Percentiles rank a stretch among this genome's conserved stretches.
phyloP scores from a whole-genome alignment of 2,888 invertebrate species.

The Chymomyza caudatula region DNA sequence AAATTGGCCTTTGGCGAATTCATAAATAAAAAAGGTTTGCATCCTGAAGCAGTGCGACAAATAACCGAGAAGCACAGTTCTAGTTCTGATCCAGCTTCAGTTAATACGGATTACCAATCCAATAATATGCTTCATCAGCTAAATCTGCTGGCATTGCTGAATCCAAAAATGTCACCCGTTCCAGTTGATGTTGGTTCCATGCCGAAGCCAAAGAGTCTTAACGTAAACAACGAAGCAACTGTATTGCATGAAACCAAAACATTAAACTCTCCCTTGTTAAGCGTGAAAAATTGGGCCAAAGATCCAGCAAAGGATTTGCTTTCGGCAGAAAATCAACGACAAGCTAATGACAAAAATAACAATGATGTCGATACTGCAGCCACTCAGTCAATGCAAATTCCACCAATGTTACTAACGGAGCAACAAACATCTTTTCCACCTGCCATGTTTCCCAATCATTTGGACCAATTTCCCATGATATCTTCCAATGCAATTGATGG shows the following conservation, averaged over 20 bases:
- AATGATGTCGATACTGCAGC: conserved; percentile 44
- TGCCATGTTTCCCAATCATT: conserved; percentile 46
- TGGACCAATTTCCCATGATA: conserved; percentile 31
- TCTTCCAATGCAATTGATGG: background rate
- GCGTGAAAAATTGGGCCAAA: conserved; percentile 76
- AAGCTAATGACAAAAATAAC: conserved; percentile 65
- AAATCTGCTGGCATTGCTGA: conserved; percentile 80
- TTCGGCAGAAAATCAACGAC: conserved; percentile 11
- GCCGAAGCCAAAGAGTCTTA: conserved; percentile 19
- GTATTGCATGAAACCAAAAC: conserved; percentile 37
- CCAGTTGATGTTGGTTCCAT: conserved; percentile 28
- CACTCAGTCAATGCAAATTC: conserved; percentile 19
- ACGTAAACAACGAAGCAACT: conserved; percentile 4
- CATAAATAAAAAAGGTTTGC: conserved; percentile 62
- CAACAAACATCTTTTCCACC: conserved; percentile 17
- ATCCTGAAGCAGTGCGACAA: conserved; percentile 42
- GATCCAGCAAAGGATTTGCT: conserved; percentile 51
- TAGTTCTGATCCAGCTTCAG: conserved; percentile 75
- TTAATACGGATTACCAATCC: conserved; percentile 79
- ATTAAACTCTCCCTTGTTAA: conserved; percentile 56
- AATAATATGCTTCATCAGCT: conserved; percentile 79
- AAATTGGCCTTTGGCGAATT: conserved; percentile 71
- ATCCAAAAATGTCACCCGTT: conserved; percentile 70
- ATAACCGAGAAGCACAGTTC: conserved; percentile 77
- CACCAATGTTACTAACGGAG: conserved; percentile 17